Evolutionary conservation across 2,113 vertebrate species (phyloP).

Genomic region (Drymodes brunneopygia): DNA sequence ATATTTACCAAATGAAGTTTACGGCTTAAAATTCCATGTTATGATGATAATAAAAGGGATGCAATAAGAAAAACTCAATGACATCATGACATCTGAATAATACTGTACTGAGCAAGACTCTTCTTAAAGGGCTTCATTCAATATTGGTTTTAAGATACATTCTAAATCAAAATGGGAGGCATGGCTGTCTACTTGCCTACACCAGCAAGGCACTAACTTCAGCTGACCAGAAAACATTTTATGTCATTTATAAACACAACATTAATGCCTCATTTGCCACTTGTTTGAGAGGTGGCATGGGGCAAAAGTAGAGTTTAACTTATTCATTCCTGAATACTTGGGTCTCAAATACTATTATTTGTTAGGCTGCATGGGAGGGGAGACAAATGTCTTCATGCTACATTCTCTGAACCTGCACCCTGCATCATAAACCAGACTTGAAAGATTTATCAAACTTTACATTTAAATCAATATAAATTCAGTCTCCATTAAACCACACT

Average conservation of each 20-base stretch:
- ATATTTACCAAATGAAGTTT: not conserved
- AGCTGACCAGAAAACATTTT: not conserved
- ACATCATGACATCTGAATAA: not conserved
- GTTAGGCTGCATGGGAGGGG: not conserved
- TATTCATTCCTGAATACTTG: not conserved
- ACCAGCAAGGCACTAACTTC: not conserved
- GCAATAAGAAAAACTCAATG: not conserved
- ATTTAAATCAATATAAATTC: not conserved
- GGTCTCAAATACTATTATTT: not conserved
- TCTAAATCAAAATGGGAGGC: not conserved
- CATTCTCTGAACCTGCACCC: not conserved
- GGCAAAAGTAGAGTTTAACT: not conserved
- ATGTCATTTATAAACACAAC: not conserved
- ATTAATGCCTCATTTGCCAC: not conserved
- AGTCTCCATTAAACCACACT: not conserved
- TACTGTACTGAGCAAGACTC: not conserved
- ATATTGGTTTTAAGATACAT: not conserved
- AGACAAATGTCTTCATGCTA: not conserved
- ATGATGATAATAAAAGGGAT: not conserved
- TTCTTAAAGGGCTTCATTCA: not conserved
- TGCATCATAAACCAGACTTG: not conserved
- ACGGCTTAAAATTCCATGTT: not conserved
- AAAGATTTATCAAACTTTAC: not conserved
- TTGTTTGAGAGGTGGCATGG: accelerated
- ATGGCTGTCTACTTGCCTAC: not conserved